Conservation (phyloP, 2,797 vertebrate species). For the Geotria australis region DNA sequence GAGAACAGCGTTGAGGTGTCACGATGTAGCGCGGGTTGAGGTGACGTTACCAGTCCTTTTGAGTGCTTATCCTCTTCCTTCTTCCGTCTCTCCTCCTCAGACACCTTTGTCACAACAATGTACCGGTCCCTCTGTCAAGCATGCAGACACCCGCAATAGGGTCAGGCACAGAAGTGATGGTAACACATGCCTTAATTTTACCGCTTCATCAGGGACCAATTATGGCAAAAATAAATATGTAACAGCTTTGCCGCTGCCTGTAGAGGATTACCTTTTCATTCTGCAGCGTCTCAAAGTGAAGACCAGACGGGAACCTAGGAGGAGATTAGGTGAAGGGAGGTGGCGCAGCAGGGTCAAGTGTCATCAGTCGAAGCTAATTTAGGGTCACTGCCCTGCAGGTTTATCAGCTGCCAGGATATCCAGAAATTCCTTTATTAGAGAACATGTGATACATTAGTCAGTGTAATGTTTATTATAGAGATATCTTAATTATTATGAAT, state of each 20-base stretch:
- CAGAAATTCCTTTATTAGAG: neutral
- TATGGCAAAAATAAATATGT: too few relatives aligned
- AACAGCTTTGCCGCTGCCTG: too few relatives aligned
- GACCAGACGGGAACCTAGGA: conserved; percentile 56
- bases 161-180: too few relatives aligned
- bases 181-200: too few relatives aligned
- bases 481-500: too few relatives aligned
- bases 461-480: neutral
- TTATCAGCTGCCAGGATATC: too few relatives aligned
- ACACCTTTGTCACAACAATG: conserved; percentile 61
- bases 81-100: conserved; percentile 57
- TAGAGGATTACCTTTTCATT: conserved; percentile 40
- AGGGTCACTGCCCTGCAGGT: neutral
- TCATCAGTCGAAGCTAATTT: neutral
- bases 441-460: neutral
- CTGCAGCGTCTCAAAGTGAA: conserved; percentile 81
- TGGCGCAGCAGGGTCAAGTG: too few relatives aligned
- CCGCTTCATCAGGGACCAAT: too few relatives aligned
- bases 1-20: too few relatives aligned
- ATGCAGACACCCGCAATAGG: neutral
- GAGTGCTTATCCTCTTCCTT: conserved; percentile 54
- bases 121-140: conserved; percentile 51
- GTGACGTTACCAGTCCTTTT: conserved; percentile 36
- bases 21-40: too few relatives aligned
- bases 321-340: too few relatives aligned